These are phyloP conservation scores for Spongilla lacustris DNA, from an alignment of 37 sponge, comb jelly and placozoan species.

Conservation along the genomic window DNA sequence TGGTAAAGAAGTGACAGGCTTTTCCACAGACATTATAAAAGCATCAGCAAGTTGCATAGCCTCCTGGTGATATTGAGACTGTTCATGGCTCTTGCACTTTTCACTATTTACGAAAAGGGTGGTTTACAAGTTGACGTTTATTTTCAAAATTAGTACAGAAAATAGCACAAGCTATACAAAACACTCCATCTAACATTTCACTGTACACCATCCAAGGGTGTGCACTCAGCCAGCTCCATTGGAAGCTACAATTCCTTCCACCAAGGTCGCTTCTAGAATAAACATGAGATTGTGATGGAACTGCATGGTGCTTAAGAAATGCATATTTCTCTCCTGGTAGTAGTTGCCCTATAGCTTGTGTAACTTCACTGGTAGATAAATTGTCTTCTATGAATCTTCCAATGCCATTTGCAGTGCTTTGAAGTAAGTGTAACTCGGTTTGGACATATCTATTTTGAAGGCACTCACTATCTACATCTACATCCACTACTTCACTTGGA, in stretches of 20 bases:
- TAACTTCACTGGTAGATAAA: too few species aligned
- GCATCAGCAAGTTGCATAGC: not conserved
- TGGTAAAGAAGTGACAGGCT: not conserved
- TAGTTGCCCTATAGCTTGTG: not conserved
- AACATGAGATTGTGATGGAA: not conserved
- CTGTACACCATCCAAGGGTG: not conserved
- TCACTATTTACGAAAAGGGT: not conserved
- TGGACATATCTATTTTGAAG: too few species aligned
- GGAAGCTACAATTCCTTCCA: not conserved
- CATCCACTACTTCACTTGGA: too few species aligned
- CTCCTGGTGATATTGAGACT: constrained; percentile 4
- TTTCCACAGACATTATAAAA: not conserved
- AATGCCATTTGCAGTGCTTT: too few species aligned
- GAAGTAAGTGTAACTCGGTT: too few species aligned
- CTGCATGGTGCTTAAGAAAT: not conserved
- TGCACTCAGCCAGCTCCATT: not conserved
- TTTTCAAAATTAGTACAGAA: not conserved
- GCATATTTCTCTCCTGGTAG: not conserved
- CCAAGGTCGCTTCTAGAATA: not conserved
- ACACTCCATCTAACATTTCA: not conserved
- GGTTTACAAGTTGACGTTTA: not conserved
- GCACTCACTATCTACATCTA: too few species aligned
- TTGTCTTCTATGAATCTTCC: too few species aligned
- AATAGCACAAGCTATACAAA: not conserved
- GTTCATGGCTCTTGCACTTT: not conserved